Base-by-base conservation (phyloP, 2,888 invertebrate species). In the Exocentrus adspersus region DNA sequence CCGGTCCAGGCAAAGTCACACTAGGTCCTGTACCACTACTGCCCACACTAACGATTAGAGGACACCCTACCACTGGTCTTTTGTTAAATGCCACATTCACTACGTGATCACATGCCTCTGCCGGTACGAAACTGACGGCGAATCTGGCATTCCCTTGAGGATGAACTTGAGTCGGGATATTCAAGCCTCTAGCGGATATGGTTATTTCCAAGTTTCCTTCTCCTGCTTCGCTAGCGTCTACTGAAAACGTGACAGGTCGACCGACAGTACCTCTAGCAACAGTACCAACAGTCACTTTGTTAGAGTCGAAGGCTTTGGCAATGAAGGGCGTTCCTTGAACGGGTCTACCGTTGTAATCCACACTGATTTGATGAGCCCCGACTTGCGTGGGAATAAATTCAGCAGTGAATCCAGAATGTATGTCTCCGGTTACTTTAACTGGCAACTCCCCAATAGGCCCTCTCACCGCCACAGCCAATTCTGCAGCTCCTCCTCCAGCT, bases 21-120 rank as follows among this genome's bases (percentile, higher is more conserved):
- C 89, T 87, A 0, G 91, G 90, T 12, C 90, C 90, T 42, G 85
- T 83, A 12, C 86, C 84, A 60, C 89, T 88, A 46, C 89, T 89
- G 60, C 85, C 86, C 32, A 97, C 92, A 76, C 90, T 88, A 41
- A 95, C 94, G 70, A 92, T 88, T 70, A 97, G 91, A n/a, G 97
- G 97, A 80, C 96, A 96, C 65, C 95, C 96, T 56, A 91, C 89
- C 17, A 93, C 90, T 51, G 91, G 87, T 81, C 93, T 90, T 84
- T 97, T 96, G 84, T 98, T 99, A 84, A 99, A 99, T 64, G 96
- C 95, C 67, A 99, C 97, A 85, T 96, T 96, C 75, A 98, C 95
- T 65, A 94, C 90, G 84, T 98, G 98, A 81, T 95, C 93, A 80
- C 95, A 95, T 30, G 95, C 90, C 82, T 96, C 95, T 24, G 95